Conservation (phyloP, 2,113 vertebrate genomes). For the Arizona elegans region DNA sequence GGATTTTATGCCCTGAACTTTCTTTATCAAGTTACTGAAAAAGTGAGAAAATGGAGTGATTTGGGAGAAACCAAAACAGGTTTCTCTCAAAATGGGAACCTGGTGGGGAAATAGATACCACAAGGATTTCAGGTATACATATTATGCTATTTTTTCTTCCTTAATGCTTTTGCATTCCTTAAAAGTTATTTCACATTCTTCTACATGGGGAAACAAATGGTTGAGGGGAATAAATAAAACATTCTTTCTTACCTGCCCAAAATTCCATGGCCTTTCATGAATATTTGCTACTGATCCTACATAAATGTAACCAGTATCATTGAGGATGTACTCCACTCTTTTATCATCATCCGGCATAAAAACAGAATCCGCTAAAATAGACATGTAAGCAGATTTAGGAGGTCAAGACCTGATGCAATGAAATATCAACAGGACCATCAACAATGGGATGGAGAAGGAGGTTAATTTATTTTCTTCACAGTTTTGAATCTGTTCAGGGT, state of each 20-base stretch:
- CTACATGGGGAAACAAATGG: neutral
- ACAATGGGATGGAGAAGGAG: neutral
- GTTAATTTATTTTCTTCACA: neutral
- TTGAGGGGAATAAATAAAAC: neutral
- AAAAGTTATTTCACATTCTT: neutral
- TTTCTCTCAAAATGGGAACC: neutral
- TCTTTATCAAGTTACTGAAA: neutral
- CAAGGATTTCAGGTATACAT: neutral
- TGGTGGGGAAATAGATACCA: neutral
- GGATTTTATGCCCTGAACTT: neutral
- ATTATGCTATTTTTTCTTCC: neutral
- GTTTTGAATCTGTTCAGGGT: neutral
- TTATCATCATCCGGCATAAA: constrained; percentile 45
- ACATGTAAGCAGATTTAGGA: neutral
- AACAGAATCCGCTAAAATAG: constrained; percentile 57
- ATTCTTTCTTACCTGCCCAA: constrained; percentile 60
- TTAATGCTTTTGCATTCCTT: neutral
- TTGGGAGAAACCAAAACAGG: neutral
- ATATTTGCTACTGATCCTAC: constrained; percentile 58
- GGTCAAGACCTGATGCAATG: neutral
- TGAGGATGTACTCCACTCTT: constrained; percentile 65
- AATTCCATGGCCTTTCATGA: constrained; percentile 67
- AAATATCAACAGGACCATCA: neutral
- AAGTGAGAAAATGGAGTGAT: neutral
- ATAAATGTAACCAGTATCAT: constrained; percentile 64